Conservation (phyloP, 2,113 vertebrate genomes). For the Anolis sagrei region DNA sequence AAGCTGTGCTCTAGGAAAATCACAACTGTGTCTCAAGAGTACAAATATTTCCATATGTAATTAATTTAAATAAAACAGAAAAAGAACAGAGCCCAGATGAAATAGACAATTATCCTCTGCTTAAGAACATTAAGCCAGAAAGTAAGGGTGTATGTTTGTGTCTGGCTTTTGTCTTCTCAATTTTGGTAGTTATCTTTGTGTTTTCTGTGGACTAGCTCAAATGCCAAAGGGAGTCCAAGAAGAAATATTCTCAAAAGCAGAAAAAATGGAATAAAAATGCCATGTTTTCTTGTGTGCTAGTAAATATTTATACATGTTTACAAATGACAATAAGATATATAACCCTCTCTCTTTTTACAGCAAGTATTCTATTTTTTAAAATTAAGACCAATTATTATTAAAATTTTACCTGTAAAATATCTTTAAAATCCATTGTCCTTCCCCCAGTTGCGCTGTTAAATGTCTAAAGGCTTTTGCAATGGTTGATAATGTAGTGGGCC, state of each 20-base stretch:
- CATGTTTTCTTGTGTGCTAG: constrained; percentile 43
- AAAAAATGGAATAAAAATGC: constrained; percentile 61
- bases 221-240: constrained; percentile 38
- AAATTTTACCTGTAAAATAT: not conserved
- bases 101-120: constrained; percentile 63
- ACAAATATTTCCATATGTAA: constrained; percentile 65
- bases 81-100: constrained; percentile 59
- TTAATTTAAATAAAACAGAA: constrained; percentile 72
- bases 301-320: constrained; percentile 48
- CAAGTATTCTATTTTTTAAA: not conserved
- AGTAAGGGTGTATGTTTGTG: constrained; percentile 51
- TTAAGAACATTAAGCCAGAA: constrained; percentile 59
- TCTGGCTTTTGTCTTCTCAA: constrained; percentile 59
- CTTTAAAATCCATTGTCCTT: not conserved
- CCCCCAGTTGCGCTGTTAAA: too few relatives aligned
- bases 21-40: constrained; percentile 48
- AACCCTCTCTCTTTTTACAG: not conserved
- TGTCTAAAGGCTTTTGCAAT: not conserved
- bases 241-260: constrained; percentile 52
- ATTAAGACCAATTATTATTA: not conserved
- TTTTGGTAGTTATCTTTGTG: constrained; percentile 57
- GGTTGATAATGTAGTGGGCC: not conserved
- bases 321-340: constrained; percentile 17
- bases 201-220: constrained; percentile 57
- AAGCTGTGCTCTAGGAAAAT: constrained; percentile 61